These are phyloP conservation scores for Tetramorium alpestre DNA, from an alignment of 1,140 invertebrate genomes.

Conservation along the genomic window DNA sequence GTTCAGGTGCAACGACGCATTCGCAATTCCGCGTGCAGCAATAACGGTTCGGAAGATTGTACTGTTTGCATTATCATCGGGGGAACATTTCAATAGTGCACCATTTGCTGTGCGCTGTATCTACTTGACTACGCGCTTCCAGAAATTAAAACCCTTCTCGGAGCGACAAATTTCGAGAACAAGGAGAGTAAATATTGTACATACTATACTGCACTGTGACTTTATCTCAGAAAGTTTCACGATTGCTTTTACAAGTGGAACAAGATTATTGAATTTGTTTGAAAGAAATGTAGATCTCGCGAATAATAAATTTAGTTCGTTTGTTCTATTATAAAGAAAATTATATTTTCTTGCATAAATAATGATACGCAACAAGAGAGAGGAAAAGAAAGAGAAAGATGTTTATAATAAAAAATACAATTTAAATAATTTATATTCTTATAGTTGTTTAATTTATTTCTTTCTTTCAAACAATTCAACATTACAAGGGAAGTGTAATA, in stretches of 20 bases:
- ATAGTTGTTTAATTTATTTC: neutral
- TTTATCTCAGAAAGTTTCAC: conserved; percentile 25
- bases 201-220: neutral
- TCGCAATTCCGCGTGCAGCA: conserved; percentile 42
- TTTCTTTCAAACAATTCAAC: neutral
- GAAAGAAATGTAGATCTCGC: neutral
- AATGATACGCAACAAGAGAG: neutral
- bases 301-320: neutral
- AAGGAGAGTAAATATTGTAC: conserved; percentile 17
- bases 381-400: neutral
- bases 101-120: conserved; percentile 40
- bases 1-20: conserved; percentile 52
- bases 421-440: neutral
- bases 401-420: neutral
- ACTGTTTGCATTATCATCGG: conserved; percentile 46
- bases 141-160: conserved; percentile 50
- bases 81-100: conserved; percentile 50
- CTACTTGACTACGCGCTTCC: conserved; percentile 32
- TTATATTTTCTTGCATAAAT: neutral
- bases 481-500: neutral
- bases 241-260: conserved; percentile 26
- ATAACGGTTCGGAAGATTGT: conserved; percentile 53
- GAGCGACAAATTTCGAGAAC: conserved; percentile 29
- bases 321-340: neutral
- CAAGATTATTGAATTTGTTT: neutral